Evolutionary conservation across 2,888 invertebrate species (phyloP).

Genomic region (Anorthoa munda): DNA sequence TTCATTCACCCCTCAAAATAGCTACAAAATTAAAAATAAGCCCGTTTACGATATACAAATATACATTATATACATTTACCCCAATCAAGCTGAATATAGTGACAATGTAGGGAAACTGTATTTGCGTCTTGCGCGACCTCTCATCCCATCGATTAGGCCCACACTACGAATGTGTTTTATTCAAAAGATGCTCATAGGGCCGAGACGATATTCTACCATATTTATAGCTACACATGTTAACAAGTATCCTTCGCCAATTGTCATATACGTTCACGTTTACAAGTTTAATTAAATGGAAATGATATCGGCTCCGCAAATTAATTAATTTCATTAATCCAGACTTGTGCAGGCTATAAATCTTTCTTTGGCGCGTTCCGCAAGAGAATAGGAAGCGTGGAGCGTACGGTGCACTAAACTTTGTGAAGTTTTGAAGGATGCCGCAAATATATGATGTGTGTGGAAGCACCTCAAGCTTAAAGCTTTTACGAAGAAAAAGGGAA

Average conservation of each 20-base stretch:
- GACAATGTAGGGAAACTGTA: slow-evolving; percentile 11
- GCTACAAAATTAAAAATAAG: too few species aligned
- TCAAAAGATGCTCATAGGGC: not conserved
- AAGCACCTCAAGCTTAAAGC: slow-evolving; percentile 3
- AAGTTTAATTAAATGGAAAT: slow-evolving; percentile 38
- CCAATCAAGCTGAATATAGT: slow-evolving; percentile 11
- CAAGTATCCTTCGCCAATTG: slow-evolving; percentile 21
- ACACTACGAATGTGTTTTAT: not conserved
- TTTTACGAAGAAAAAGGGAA: slow-evolving; percentile 5
- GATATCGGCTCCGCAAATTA: slow-evolving; percentile 50
- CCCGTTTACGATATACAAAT: not conserved
- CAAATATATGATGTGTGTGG: slow-evolving; percentile 20
- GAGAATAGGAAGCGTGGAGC: slow-evolving; percentile 10
- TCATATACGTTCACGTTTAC: slow-evolving; percentile 11
- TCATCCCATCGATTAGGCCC: not conserved
- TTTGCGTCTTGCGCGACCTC: slow-evolving; percentile 12
- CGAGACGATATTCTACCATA: slow-evolving; percentile 5
- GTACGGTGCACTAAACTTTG: slow-evolving; percentile 20
- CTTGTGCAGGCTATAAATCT: slow-evolving; percentile 63
- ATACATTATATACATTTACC: slow-evolving; percentile 9
- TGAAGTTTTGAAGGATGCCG: slow-evolving; percentile 35
- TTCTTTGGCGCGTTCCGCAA: slow-evolving; percentile 36
- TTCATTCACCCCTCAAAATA: too few species aligned
- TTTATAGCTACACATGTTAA: slow-evolving; percentile 7
- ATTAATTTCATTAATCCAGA: slow-evolving; percentile 56